Evolutionary conservation across 37 sponge, comb jelly and placozoan species (phyloP), one percentile per base, ranked within the genome.

Genomic region (Corticium candelabrum): DNA sequence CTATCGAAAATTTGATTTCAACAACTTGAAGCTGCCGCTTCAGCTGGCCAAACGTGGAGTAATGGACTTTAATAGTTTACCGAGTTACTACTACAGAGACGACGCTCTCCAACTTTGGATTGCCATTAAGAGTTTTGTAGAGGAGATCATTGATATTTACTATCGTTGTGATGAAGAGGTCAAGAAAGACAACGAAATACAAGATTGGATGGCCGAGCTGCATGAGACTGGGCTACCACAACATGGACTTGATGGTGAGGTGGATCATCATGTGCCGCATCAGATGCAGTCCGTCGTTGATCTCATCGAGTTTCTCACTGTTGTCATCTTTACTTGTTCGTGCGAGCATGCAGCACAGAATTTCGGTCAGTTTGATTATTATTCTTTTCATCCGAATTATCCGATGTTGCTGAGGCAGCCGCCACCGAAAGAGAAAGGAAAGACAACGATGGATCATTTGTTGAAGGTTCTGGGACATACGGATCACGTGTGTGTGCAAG

Each of bases 11-110:
- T 50, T 50, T 21, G 21, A 50, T 50, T 50, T 50, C 21, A 21
- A 50, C 21, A 11, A 27, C 21, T 21, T 50, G 15, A 27, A 27
- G 15, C 62, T 50, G 15, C 15, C 41, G 67, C 21, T 40, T 2
- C 33, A 78, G 40, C 27, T 85, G 0, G 74, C 29, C 2, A 80
- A 87, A 39, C 79, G 91, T 4, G 83, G 87, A 43, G 87, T 90
- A 1, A 86, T 79, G 21, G 81, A 88, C 74, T 0, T 38, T 2
- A 62, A 69, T 2, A 0, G 74, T 27, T 82, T 91, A 27, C 92
- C 92, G 0, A 40, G 73, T 41, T 91, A 86, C 76, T 74, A 85
- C 75, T 91, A 89, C 67, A 79, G 92, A 30, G 92, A 91, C 70
- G 92, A 91, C 39, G 89, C 83, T 0, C 35, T 82, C 39, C 32